Evolutionary conservation across 2,113 vertebrate genomes (phyloP), one percentile per base, ranked within the genome.

Genomic region (Thalassoma bifasciatum): DNA sequence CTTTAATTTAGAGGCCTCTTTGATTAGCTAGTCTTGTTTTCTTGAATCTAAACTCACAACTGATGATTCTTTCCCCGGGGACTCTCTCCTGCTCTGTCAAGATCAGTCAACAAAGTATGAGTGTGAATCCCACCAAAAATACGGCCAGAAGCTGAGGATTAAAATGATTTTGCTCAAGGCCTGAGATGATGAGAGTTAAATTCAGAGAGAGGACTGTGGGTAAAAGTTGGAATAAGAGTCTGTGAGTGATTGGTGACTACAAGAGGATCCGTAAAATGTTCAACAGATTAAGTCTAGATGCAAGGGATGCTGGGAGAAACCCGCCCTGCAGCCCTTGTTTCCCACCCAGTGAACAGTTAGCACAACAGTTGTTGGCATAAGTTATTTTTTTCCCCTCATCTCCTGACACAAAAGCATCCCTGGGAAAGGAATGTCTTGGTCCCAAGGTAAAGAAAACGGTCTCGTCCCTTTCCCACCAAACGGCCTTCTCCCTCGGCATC

Each of bases 401-500:
- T 93, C 90, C 89, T 62, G 79, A 82, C 91, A 94, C 90, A 94
- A 93, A 90, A 93, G 87, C 88, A 30, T 79, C 84, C 92, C 93
- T 94, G 93, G 93, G 94, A 95, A 94, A 93, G 90, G 94, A 95
- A 95, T 95, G 94, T 95, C 94, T 95, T 95, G 91, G 90, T 93
- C 75, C 87, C 81, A 93, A 95, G 92, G 90, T 94, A 95, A 95
- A 95, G 94, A 93, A 89, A 95, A 94, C 92, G 87, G 77, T 91
- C 88, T 68, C 85, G 57, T 90, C 91, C 80, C 88, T 89, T 94
- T 94, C 94, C 93, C 93, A 94, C 91, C 90, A 57, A 84, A 71
- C 56, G 49, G 86, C 86, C 90, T 83, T 91, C 92, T 88, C 90
- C 92, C 93, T 93, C 90, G 78, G 87, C 90, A 92, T 93, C 87